Conservation (phyloP, 2,888 invertebrate genomes). For the Drosophila flavopinicola region DNA sequence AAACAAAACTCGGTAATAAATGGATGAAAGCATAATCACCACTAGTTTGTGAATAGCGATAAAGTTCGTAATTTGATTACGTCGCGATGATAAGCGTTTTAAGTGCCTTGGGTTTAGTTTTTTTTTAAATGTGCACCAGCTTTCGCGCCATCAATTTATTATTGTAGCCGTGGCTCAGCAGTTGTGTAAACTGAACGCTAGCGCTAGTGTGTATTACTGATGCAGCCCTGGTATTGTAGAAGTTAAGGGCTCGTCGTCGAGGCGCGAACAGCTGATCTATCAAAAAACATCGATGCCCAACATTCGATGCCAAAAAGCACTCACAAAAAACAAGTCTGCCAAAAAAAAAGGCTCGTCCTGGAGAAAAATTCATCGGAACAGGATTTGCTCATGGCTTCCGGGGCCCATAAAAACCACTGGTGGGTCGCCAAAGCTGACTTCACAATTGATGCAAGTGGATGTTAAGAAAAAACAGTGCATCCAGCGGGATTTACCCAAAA, state of each 20-base stretch:
- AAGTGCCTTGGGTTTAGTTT: neutral
- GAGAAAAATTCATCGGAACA: neutral
- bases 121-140: neutral
- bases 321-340: no score
- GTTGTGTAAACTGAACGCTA: slow-evolving; percentile 28
- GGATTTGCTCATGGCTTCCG: slow-evolving; percentile 25
- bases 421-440: slow-evolving; percentile 19
- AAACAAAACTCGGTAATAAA: neutral
- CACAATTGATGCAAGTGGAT: slow-evolving; percentile 2
- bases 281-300: no score
- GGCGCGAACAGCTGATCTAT: no score
- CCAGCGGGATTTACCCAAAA: slow-evolving; percentile 1
- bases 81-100: slow-evolving; percentile 8
- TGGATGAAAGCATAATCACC: neutral
- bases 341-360: no score
- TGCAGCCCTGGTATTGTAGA: slow-evolving; percentile 37
- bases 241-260: slow-evolving; percentile 58
- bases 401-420: slow-evolving; percentile 13
- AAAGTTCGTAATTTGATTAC: neutral
- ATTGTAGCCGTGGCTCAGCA: slow-evolving; percentile 8
- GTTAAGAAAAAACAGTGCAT: slow-evolving; percentile 2
- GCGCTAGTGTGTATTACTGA: neutral
- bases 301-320: slow-evolving; percentile 6
- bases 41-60: neutral
- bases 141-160: neutral